Conservation (phyloP, 1,140 invertebrate genomes). For the Drosophila mauritiana region DNA sequence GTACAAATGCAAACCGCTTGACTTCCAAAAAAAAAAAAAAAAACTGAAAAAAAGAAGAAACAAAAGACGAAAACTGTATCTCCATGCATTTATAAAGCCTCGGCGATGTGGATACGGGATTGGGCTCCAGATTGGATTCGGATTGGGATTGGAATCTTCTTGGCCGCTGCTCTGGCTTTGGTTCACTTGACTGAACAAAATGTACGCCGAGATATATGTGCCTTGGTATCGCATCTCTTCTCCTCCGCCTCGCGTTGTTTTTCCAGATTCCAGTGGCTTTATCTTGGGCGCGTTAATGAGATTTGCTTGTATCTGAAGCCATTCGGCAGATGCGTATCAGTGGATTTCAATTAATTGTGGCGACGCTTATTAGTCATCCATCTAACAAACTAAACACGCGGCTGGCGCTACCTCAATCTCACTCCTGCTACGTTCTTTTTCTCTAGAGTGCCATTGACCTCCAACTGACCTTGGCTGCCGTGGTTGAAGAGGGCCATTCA, state of each 20-base stretch:
- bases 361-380: constrained; percentile 83
- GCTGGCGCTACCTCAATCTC: constrained; percentile 46
- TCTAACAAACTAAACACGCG: constrained; percentile 74
- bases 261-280: constrained; percentile 78
- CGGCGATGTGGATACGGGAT: constrained; percentile 36
- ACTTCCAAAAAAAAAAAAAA: constrained; percentile 59
- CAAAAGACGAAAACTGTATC: constrained; percentile 69
- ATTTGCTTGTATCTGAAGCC: constrained; percentile 83
- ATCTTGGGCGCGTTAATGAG: constrained; percentile 82
- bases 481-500: background rate
- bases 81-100: constrained; percentile 76
- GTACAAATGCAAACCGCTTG: constrained; percentile 82
- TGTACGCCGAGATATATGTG: constrained; percentile 47
- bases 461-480: constrained; percentile 31
- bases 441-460: constrained; percentile 43
- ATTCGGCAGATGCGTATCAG: constrained; percentile 81
- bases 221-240: constrained; percentile 22
- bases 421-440: constrained; percentile 12
- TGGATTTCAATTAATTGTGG: constrained; percentile 83
- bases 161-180: constrained; percentile 25
- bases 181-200: constrained; percentile 82
- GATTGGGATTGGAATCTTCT: constrained; percentile 47
- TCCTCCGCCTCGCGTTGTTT: constrained; percentile 23
- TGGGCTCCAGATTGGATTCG: constrained; percentile 45
- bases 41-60: background rate